Evolutionary conservation across 2,888 invertebrate genomes (phyloP).

Genomic region (Calameuta pallipes): DNA sequence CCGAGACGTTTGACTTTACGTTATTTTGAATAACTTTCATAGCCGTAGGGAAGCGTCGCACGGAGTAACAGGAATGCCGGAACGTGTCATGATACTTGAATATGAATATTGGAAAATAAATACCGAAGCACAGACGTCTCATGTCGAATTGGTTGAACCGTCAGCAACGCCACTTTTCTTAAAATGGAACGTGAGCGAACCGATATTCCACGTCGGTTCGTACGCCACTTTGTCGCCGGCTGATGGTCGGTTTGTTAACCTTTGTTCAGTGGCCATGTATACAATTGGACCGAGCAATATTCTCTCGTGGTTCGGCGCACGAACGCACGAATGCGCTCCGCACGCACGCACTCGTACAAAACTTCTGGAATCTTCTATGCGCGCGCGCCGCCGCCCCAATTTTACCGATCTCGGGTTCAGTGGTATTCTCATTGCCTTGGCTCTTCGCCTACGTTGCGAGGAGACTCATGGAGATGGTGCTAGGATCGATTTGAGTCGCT

Average conservation of each 20-base stretch:
- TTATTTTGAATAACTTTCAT: no score
- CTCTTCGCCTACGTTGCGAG: slow-evolving; percentile 37
- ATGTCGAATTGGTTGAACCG: no score
- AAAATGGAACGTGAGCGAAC: slow-evolving; percentile 15
- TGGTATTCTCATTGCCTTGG: no score
- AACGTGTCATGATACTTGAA: no score
- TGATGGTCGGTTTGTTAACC: slow-evolving; percentile 38
- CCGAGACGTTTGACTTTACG: no score
- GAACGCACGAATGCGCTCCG: neutral
- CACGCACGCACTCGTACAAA: no score
- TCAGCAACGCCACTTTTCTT: no score
- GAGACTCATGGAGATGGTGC: slow-evolving; percentile 53
- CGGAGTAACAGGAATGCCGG: no score
- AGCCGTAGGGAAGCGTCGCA: no score
- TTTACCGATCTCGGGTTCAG: slow-evolving; percentile 46
- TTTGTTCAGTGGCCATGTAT: slow-evolving; percentile 26
- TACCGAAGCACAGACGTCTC: no score
- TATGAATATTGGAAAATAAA: no score
- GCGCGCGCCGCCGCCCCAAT: slow-evolving; percentile 21
- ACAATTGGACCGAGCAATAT: no score
- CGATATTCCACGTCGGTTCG: slow-evolving; percentile 27
- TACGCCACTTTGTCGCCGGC: slow-evolving; percentile 31
- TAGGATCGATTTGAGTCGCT: slow-evolving; percentile 30
- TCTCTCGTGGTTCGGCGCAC: neutral
- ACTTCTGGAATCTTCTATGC: slow-evolving; percentile 12